Percentiles rank a stretch among this genome's conserved stretches.
phyloP scores from a whole-genome alignment of 53 echinoderm and acorn worm genomes.

The Luidia sarsii region DNA sequence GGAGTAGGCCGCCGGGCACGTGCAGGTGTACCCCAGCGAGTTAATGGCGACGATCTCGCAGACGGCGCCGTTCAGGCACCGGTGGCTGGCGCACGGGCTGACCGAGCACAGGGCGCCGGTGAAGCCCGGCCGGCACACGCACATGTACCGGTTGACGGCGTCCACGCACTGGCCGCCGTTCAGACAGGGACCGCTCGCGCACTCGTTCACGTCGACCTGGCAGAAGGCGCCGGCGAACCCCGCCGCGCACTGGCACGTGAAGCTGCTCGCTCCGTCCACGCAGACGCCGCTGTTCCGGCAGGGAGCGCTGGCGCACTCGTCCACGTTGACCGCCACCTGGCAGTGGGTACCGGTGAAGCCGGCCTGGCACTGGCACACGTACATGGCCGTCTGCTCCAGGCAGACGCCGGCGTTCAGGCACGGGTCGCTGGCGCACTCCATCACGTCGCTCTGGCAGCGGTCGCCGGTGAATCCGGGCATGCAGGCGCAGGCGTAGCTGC shows the following conservation, averaged over 20 bases:
- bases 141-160: conserved; percentile 26
- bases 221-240: conserved; percentile 73
- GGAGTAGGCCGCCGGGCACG: conserved; percentile 3
- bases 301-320: conserved; percentile 76
- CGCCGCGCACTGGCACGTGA: conserved; percentile 70
- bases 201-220: conserved; percentile 60
- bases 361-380: conserved; percentile 53
- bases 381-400: conserved; percentile 49
- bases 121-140: conserved; percentile 46
- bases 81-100: conserved; percentile 50
- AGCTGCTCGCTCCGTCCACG: conserved; percentile 64
- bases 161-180: conserved; percentile 36
- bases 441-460: conserved; percentile 37
- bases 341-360: conserved; percentile 46
- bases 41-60: conserved; percentile 3
- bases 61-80: conserved; percentile 56
- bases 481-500: conserved; percentile 35
- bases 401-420: conserved; percentile 56
- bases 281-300: conserved; percentile 84
- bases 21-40: conserved; percentile 13
- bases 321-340: conserved; percentile 6
- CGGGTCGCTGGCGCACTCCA: conserved; percentile 49
- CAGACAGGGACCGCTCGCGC: conserved; percentile 30
- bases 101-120: conserved; percentile 32
- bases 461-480: conserved; percentile 15